These are phyloP conservation scores for Myopa testacea DNA, from an alignment of 2,888 invertebrate species.

Conservation along the genomic window DNA sequence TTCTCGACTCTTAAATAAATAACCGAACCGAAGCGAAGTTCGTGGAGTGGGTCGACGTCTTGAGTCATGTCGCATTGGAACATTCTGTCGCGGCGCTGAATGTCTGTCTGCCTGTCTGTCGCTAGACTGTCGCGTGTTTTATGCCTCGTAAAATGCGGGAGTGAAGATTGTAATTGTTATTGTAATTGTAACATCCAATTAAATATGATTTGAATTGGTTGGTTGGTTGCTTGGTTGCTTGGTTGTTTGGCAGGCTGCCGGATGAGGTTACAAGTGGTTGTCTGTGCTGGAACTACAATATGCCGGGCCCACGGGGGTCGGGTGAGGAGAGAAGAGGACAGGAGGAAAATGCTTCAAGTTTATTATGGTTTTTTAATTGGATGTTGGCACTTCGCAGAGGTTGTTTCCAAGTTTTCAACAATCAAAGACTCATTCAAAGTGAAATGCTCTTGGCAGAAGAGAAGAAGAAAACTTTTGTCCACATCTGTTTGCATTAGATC, in stretches of 20 bases:
- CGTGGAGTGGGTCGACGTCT: background rate
- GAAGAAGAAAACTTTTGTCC: too few species aligned
- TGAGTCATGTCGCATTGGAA: background rate
- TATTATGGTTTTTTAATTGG: conserved; percentile 12
- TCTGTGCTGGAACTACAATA: background rate
- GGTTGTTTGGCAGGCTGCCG: background rate
- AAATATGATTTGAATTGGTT: conserved; percentile 30
- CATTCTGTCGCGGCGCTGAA: background rate
- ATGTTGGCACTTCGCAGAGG: background rate
- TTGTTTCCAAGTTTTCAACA: background rate
- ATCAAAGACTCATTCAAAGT: background rate
- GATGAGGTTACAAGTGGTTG: conserved; percentile 26
- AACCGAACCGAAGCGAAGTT: background rate
- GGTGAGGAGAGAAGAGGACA: background rate
- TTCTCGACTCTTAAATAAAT: background rate
- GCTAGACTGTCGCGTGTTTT: conserved; percentile 15
- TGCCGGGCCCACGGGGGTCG: background rate
- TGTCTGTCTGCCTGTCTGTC: conserved; percentile 22
- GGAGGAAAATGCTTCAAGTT: background rate
- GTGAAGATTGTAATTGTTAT: conserved; percentile 28
- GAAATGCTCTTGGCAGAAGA: too few species aligned
- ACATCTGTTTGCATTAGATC: too few species aligned
- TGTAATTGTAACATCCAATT: conserved; percentile 32
- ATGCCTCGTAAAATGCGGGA: background rate
- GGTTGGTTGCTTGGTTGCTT: conserved; percentile 5